These are phyloP conservation scores for Campylomormyrus tamandua DNA, from an alignment of 2,113 vertebrate species.

Conservation along the genomic window DNA sequence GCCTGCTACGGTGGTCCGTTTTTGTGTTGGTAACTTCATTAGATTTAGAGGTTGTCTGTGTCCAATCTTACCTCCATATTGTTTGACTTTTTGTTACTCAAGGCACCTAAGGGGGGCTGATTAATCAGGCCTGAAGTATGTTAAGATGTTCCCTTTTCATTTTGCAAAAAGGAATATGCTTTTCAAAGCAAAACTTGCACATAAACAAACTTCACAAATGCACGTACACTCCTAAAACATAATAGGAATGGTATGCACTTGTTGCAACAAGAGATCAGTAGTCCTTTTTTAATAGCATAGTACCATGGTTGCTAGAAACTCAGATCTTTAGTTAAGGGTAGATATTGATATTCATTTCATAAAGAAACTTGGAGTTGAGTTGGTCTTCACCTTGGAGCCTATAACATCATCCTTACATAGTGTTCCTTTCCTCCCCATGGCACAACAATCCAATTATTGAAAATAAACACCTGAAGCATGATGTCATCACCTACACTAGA, in stretches of 20 bases:
- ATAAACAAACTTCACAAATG: neutral
- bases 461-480: constrained; percentile 41
- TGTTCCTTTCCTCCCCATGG: neutral
- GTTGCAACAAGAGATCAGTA: neutral
- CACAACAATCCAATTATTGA: constrained; percentile 8
- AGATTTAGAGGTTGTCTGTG: neutral
- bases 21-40: neutral
- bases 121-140: neutral
- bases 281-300: neutral
- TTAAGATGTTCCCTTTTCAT: neutral
- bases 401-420: neutral
- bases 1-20: neutral
- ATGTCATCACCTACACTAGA: constrained; percentile 49
- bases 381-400: neutral
- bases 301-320: neutral
- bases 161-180: neutral
- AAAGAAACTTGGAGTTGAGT: neutral
- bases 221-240: neutral
- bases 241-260: neutral
- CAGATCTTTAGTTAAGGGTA: neutral
- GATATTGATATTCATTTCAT: constrained; percentile 11
- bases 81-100: neutral
- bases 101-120: neutral
- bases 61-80: neutral
- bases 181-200: neutral